Base-by-base conservation (phyloP, 2,888 invertebrate genomes). In the Chloroclystis v-ata region DNA sequence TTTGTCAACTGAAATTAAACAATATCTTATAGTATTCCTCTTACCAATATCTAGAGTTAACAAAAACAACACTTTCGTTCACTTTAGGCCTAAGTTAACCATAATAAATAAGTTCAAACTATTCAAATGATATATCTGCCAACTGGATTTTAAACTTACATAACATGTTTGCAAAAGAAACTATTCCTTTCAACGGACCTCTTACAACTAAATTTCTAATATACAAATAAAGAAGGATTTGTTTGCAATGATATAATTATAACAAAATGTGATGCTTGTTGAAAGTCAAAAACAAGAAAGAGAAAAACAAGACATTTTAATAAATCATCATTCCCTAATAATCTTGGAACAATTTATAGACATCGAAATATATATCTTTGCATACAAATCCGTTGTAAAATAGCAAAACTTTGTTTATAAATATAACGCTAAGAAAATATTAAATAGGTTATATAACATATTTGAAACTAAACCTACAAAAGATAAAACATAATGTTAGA, bases 1-100 rank as follows among this genome's bases (percentile, higher is more conserved):
- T 86, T 85, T 86, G 84, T 86, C 86, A 86, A 86, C 85, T 81
- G 82, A 80, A 76, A 81, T 81, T 80, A 83, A 86, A 85, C 80
- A 82, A 82, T 79, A 78, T 77, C 78, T 76, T 80, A 82, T 80
- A 67, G 73, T 77, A 77, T 74, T 76, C 77, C 65, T 69, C 80
- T 79, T 83, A 82, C 68, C 72, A 69, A 68, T 78, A 78, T 67
- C 78, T 76, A 69, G 80, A 78, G 79, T 76, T 76, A 82, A 83
- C 81, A 78, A 74, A 76, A 78, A 78, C 72, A 69, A 63, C 69
- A 63, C 65, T 67, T 65, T 69, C 65, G 65, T 53, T 75, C 75
- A 78, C 72, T 72, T 77, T 79, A 79, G 75, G 76, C 80, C 79
- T 41, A 41, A 39, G 26, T 57, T 32, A 47, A 52, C 47, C 57